A percentile compares a stretch with the other conserved stretches of the same genome.
Conservation (phyloP, 1,140 invertebrate species). For the Pissodes strobi region DNA sequence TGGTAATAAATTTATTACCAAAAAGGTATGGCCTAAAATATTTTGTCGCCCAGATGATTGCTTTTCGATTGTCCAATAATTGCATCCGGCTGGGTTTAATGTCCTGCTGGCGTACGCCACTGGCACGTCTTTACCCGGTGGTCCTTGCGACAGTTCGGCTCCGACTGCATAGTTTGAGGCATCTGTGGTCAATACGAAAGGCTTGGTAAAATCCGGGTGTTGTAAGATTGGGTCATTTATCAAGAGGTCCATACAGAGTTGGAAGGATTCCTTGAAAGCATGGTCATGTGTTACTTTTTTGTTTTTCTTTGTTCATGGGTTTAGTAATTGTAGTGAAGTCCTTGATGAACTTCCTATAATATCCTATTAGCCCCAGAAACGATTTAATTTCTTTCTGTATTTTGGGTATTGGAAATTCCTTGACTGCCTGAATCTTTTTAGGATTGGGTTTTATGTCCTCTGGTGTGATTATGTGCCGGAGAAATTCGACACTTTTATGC, state of each 20-base stretch:
- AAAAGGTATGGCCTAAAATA: slow-evolving; percentile 36
- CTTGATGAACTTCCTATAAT: no score
- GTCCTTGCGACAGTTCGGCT: slow-evolving; percentile 32
- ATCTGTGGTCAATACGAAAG: slow-evolving; percentile 50
- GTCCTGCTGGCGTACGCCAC: slow-evolving; percentile 45
- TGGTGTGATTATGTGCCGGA: slow-evolving; percentile 39
- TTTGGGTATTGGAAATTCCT: slow-evolving; percentile 42
- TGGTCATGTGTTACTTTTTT: slow-evolving; percentile 7
- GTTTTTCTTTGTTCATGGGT: slow-evolving; percentile 44
- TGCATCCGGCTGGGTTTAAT: slow-evolving; percentile 42
- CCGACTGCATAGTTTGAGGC: slow-evolving; percentile 48
- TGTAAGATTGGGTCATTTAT: no score
- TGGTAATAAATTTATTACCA: slow-evolving; percentile 51
- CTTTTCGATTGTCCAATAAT: slow-evolving; percentile 47
- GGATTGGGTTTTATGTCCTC: slow-evolving; percentile 43
- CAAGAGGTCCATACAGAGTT: slow-evolving; percentile 30
- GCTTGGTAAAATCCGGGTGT: slow-evolving; percentile 46
- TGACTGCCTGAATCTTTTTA: slow-evolving; percentile 38
- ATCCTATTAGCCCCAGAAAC: no score
- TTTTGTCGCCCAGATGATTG: no score
- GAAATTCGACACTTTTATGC: slow-evolving; percentile 33
- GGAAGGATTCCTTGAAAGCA: slow-evolving; percentile 16
- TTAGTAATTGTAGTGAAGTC: slow-evolving; percentile 41
- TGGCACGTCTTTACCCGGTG: slow-evolving; percentile 38
- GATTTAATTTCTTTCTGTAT: slow-evolving; percentile 42